A percentile compares a stretch with the other conserved stretches of the same genome.
These are phyloP conservation scores for Phoebastria nigripes DNA, from an alignment of 2,797 vertebrate genomes.

Conservation along the genomic window DNA sequence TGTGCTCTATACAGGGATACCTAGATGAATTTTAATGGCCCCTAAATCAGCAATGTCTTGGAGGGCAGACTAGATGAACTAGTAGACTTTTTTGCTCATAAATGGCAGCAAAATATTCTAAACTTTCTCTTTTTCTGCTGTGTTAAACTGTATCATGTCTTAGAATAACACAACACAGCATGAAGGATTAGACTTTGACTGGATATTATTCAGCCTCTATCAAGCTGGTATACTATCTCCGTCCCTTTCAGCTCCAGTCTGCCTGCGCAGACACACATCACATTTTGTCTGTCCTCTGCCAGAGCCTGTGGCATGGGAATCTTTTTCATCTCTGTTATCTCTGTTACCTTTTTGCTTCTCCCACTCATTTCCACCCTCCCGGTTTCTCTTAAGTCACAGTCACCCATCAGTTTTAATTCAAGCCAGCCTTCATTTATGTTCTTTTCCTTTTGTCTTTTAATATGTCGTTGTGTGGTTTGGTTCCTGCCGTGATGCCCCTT, in stretches of 20 bases:
- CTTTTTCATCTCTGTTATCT: background rate
- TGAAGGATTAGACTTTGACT: background rate
- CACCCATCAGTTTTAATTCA: background rate
- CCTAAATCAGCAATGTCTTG: background rate
- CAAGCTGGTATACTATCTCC: background rate
- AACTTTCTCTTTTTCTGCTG: background rate
- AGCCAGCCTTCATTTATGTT: background rate
- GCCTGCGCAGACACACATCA: background rate
- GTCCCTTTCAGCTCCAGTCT: background rate
- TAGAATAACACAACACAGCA: background rate
- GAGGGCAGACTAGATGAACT: background rate
- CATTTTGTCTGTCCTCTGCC: background rate
- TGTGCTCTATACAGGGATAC: background rate
- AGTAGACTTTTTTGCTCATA: background rate
- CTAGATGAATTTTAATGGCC: background rate
- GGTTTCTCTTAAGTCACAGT: background rate
- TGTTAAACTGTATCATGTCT: background rate
- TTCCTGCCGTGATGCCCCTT: background rate
- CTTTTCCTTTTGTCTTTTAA: background rate
- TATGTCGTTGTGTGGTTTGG: accelerated
- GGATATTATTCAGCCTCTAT: background rate
- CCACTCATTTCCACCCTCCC: background rate
- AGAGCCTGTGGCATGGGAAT: background rate
- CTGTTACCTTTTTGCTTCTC: background rate
- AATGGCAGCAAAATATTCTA: background rate